These are phyloP conservation scores for Bemisia tabaci DNA, from an alignment of 1,140 invertebrate genomes.

Conservation along the genomic window DNA sequence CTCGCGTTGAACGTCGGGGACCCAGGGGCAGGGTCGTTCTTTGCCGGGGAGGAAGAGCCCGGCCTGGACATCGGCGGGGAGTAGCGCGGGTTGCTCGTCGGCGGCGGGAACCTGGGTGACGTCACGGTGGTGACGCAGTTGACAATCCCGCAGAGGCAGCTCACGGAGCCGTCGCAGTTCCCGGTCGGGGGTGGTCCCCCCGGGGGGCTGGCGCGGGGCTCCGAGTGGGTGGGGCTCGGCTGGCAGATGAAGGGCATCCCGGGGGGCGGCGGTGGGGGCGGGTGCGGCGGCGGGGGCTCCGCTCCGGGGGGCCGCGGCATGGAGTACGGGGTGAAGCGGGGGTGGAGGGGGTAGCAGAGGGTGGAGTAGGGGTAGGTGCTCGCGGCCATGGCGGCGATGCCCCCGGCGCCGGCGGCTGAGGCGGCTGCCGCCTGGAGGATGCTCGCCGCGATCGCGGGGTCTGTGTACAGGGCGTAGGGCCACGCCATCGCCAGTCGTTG, in stretches of 20 bases:
- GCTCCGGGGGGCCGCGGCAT: constrained; percentile 14
- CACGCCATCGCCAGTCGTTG: constrained; percentile 85
- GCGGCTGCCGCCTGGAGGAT: constrained; percentile 66
- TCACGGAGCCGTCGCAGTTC: constrained; percentile 31
- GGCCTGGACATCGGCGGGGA: background rate
- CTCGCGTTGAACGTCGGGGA: background rate
- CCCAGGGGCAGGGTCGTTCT: background rate
- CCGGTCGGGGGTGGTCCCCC: constrained; percentile 28
- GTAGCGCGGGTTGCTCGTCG: background rate
- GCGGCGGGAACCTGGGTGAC: background rate
- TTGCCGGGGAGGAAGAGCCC: background rate
- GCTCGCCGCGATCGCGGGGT: constrained; percentile 82
- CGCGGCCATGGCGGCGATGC: background rate
- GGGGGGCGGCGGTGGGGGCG: constrained; percentile 9
- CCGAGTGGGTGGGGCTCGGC: constrained; percentile 18
- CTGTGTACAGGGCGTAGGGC: constrained; percentile 88
- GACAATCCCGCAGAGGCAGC: constrained; percentile 25
- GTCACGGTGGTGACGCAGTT: constrained; percentile 21
- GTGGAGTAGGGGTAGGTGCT: constrained; percentile 18
- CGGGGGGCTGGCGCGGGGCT: constrained; percentile 26
- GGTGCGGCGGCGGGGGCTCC: constrained; percentile 16
- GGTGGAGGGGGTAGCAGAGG: constrained; percentile 21
- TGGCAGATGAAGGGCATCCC: constrained; percentile 19
- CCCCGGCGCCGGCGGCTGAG: constrained; percentile 17
- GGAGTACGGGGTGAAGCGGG: constrained; percentile 12